Evolutionary conservation across 1,140 invertebrate genomes (phyloP).

Genomic region (Tribolium castaneum): DNA sequence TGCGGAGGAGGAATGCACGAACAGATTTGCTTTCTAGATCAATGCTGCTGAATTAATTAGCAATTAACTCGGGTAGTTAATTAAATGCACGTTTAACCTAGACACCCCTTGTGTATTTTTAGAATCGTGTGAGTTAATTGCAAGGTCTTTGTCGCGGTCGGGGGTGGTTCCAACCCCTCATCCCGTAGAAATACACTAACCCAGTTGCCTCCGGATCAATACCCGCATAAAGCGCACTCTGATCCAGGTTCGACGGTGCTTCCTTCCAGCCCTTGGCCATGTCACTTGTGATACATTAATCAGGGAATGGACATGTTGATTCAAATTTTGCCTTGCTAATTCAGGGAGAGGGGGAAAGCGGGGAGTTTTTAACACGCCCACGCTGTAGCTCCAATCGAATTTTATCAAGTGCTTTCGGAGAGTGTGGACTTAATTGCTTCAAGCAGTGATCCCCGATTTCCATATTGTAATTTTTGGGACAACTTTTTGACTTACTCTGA

Average conservation of each 20-base stretch:
- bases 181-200: constrained; percentile 27
- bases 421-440: neutral
- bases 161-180: constrained; percentile 15
- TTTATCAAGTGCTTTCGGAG: neutral
- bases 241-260: constrained; percentile 20
- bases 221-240: constrained; percentile 32
- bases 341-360: neutral
- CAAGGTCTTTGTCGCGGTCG: constrained; percentile 23
- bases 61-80: constrained; percentile 12
- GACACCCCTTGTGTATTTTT: constrained; percentile 3
- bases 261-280: constrained; percentile 20
- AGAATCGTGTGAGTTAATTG: constrained; percentile 9
- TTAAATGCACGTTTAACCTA: constrained; percentile 4
- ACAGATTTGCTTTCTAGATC: constrained; percentile 5
- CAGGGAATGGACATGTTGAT: constrained; percentile 5
- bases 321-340: constrained; percentile 20
- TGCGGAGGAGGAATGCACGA: constrained; percentile 14
- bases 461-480: neutral
- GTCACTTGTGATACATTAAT: constrained; percentile 26
- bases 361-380: neutral
- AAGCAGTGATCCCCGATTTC: neutral
- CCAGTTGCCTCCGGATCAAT: constrained; percentile 28
- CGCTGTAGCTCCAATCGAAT: neutral
- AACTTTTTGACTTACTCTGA: neutral
- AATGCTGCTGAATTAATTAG: neutral